Percentiles rank a stretch among this genome's conserved stretches.
Evolutionary conservation across 2,797 vertebrate genomes (phyloP).

Genomic region (Agapornis canus): DNA sequence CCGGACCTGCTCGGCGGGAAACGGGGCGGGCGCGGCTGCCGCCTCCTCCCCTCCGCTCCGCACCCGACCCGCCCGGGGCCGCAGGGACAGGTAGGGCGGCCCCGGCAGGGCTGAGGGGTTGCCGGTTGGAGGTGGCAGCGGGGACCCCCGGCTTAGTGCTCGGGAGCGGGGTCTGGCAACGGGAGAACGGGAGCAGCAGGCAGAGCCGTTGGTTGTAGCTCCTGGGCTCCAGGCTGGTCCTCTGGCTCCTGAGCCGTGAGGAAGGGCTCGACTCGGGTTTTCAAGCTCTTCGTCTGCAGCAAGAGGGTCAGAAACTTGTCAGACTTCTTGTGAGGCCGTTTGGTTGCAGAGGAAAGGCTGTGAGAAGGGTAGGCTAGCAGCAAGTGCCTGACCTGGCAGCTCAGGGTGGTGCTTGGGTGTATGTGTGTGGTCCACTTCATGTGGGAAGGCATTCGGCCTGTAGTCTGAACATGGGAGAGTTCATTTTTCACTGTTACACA

Average conservation of each 20-base stretch:
- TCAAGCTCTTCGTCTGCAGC: background rate
- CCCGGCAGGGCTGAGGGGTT: background rate
- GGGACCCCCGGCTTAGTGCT: background rate
- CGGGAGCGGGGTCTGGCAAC: background rate
- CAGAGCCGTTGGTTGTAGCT: background rate
- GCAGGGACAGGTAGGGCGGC: background rate
- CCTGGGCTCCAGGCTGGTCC: background rate
- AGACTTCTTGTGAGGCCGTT: accelerated
- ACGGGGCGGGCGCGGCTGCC: background rate
- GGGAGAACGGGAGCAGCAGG: background rate
- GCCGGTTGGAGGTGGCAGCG: background rate
- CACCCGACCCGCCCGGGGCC: background rate
- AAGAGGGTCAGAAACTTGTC: accelerated
- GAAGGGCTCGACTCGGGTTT: background rate
- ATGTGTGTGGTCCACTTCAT: accelerated
- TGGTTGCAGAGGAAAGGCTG: background rate
- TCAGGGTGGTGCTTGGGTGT: accelerated
- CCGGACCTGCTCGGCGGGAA: background rate
- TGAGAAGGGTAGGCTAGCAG: accelerated
- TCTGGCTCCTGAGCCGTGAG: background rate
- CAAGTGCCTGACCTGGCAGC: accelerated
- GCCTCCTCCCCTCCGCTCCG: too few species aligned
- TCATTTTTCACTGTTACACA: accelerated
- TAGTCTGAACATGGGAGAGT: background rate
- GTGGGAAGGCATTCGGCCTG: accelerated